These are phyloP conservation scores for Lacanobia wlatinum DNA, from an alignment of 2,888 invertebrate species.

Conservation along the genomic window DNA sequence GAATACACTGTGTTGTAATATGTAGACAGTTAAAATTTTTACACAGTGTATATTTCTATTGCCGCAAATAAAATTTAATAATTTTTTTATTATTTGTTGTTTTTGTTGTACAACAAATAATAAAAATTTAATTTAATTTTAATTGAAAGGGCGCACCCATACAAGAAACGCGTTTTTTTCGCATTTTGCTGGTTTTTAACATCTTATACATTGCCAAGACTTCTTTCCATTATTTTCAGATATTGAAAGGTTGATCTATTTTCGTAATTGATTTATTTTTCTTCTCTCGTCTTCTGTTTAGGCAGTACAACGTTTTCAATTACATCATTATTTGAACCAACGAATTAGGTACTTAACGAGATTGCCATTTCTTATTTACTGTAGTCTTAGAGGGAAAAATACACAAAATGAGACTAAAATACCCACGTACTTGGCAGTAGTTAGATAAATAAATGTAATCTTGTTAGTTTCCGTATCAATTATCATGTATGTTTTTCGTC, in stretches of 20 bases:
- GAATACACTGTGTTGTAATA: too few relatives aligned
- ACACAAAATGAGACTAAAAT: conserved; percentile 1
- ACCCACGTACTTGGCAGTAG: not conserved
- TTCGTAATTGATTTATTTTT: not conserved
- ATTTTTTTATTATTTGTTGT: too few relatives aligned
- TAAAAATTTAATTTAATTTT: too few relatives aligned
- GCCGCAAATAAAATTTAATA: too few relatives aligned
- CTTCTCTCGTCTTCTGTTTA: not conserved
- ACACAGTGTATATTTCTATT: too few relatives aligned
- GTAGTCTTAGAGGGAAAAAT: conserved; percentile 1
- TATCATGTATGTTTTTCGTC: not conserved
- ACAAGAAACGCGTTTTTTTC: too few relatives aligned
- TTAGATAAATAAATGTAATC: conserved; percentile 6
- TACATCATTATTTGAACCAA: conserved; percentile 22
- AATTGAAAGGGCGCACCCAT: too few relatives aligned
- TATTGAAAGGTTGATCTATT: conserved; percentile 1
- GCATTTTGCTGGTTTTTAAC: too few relatives aligned
- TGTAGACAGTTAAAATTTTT: too few relatives aligned
- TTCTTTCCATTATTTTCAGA: not conserved
- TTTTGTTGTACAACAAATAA: too few relatives aligned
- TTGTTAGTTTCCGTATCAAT: conserved; percentile 4
- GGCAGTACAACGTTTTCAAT: conserved; percentile 13
- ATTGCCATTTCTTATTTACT: conserved; percentile 32
- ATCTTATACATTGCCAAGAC: not conserved
- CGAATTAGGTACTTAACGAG: conserved; percentile 17